Base-by-base conservation (phyloP, 1,140 invertebrate species). In the Octopus sinensis region DNA sequence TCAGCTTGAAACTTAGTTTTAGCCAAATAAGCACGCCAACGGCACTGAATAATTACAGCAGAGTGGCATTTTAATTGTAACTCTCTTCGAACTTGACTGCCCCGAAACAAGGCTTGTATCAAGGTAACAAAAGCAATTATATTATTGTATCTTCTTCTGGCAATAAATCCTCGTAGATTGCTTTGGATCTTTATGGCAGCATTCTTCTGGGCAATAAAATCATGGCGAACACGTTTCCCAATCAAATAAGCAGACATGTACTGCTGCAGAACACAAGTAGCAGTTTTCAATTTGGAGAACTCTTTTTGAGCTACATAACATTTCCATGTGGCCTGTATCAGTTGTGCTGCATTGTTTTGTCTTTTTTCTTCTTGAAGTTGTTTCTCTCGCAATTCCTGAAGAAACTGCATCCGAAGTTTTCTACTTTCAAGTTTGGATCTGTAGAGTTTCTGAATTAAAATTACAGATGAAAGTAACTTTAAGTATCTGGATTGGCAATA, bases 121-220 rank as follows among this genome's bases (percentile, higher is more conserved):
- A 53, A 52, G 10, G 73, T 43, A 5, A 43, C 23, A 12, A 68
- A 23, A 5, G 4, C 76, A 30, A 23, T 17, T 17, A n/a, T 30
- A 9, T 68, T 68, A 12, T 68, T 1, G 2, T 13, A 76, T n/a
- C 52, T 53, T 54, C 76, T 79, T 30, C 53, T 10, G 71, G 51
- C 52, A 13, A 54, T 53, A 23, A 79, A 56, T 17, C 82, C 68
- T 83, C 83, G 79, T 17, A 54, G 79, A 43, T 56, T 71, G n/a
- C 84, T 62, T 68, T 87, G 85, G 43, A 87, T 86, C 6, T 76
- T 80, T 10, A 83, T 10, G 23, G 82, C 83, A 78, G 84, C 83
- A 73, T 54, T 51, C 30, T 62, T 79, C 68, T 76, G 30, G 13
- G n/a, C 13, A 6, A 78, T 52, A 76, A 51, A 84, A 13, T 81